These are phyloP conservation scores for Falco peregrinus DNA, from an alignment of 2,797 vertebrate species.

Conservation along the genomic window DNA sequence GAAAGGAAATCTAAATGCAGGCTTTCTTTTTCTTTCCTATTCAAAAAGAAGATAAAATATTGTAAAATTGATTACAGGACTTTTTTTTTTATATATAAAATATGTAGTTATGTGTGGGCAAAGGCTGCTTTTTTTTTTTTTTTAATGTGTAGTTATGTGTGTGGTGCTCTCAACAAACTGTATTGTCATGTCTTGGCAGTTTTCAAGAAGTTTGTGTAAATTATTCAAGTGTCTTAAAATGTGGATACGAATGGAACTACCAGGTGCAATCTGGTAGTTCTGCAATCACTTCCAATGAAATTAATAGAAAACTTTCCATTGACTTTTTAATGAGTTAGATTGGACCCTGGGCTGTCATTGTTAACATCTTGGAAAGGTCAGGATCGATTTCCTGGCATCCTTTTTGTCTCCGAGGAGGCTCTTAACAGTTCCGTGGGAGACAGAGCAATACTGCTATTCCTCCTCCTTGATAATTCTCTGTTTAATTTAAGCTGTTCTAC, in stretches of 20 bases:
- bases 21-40: not conserved
- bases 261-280: not conserved
- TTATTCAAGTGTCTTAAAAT: not conserved
- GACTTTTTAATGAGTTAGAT: slow-evolving; percentile 31
- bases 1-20: not conserved
- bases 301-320: slow-evolving; percentile 35
- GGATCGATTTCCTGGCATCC: slow-evolving; percentile 35
- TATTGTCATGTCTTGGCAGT: not conserved
- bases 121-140: not conserved
- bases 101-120: not conserved
- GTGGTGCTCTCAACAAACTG: not conserved
- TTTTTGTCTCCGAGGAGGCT: slow-evolving; percentile 10
- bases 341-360: slow-evolving; percentile 5
- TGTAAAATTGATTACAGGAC: not conserved
- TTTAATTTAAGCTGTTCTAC: not conserved
- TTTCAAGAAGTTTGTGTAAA: not conserved
- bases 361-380: slow-evolving; percentile 28
- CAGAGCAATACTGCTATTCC: not conserved
- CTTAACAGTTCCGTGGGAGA: not conserved
- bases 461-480: not conserved
- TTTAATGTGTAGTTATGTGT: not conserved
- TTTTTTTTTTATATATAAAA: not conserved
- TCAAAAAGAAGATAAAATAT: not conserved
- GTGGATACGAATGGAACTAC: not conserved
- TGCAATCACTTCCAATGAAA: not conserved